Evolutionary conservation across 2,113 vertebrate species (phyloP).

Genomic region (Mesoclemmys tuberculata): DNA sequence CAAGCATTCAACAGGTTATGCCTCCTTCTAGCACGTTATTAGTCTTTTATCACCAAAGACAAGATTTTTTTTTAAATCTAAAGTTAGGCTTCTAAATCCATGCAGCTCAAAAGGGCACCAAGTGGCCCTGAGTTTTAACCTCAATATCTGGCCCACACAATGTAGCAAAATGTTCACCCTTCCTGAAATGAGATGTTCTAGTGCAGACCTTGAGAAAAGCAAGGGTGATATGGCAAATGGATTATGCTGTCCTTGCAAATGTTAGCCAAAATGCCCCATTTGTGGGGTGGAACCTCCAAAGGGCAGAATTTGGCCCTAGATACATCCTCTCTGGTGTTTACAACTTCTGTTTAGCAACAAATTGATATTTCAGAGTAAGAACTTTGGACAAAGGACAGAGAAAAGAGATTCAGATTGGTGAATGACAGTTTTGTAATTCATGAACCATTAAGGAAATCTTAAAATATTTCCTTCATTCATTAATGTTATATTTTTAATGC

Average conservation of each 20-base stretch:
- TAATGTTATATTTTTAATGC: neutral
- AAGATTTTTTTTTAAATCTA: neutral
- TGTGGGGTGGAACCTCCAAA: neutral
- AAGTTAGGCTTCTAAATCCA: neutral
- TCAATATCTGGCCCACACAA: rapidly evolving
- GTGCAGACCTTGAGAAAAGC: neutral
- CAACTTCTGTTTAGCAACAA: neutral
- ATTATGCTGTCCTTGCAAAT: neutral
- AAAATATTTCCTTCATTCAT: neutral
- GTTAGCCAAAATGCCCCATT: neutral
- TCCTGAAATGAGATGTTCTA: neutral
- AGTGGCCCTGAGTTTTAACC: neutral
- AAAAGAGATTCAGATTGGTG: neutral
- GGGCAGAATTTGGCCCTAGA: neutral
- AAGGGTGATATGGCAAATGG: neutral
- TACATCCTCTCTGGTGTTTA: neutral
- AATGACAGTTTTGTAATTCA: neutral
- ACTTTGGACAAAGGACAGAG: neutral
- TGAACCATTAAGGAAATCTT: slow-evolving; percentile 12
- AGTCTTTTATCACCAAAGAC: neutral
- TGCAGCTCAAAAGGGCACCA: neutral
- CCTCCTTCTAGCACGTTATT: neutral
- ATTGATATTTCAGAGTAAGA: neutral
- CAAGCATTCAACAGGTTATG: neutral
- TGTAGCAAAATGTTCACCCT: neutral